Percentiles rank a stretch among this genome's conserved stretches.
These are phyloP conservation scores for Phalacrocorax brasilianus DNA, from an alignment of 2,113 vertebrate genomes.

Conservation along the genomic window DNA sequence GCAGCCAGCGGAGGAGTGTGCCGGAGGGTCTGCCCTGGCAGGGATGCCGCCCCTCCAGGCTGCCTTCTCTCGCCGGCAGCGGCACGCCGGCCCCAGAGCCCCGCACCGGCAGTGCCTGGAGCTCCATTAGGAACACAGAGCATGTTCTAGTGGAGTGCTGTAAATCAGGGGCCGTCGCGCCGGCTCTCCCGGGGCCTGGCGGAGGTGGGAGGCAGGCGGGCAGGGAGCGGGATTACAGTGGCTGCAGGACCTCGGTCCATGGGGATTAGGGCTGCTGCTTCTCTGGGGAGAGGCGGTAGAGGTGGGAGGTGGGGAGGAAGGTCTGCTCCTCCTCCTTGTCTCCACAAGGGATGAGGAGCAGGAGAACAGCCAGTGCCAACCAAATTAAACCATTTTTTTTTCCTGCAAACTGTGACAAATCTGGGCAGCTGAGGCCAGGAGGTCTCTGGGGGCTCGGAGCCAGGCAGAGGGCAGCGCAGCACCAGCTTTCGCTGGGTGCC, in stretches of 20 bases:
- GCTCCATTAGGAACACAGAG: neutral
- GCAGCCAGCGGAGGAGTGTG: neutral
- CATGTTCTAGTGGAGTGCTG: neutral
- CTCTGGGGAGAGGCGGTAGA: neutral
- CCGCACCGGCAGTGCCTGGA: neutral
- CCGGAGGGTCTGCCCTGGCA: neutral
- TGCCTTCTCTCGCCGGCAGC: neutral
- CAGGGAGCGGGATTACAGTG: neutral
- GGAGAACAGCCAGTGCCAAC: slow-evolving; percentile 18
- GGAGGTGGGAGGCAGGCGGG: neutral
- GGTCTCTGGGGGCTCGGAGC: neutral
- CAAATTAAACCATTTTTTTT: neutral
- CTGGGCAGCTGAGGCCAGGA: neutral
- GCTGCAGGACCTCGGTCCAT: neutral
- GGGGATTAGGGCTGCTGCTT: neutral
- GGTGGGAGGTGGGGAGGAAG: neutral
- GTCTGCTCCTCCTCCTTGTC: neutral
- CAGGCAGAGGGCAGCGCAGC: neutral
- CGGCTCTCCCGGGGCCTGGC: neutral
- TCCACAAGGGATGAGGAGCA: neutral
- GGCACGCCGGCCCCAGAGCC: neutral
- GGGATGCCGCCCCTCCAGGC: neutral
- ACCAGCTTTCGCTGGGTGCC: neutral
- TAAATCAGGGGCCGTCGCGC: neutral
- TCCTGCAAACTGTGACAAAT: neutral